Conservation (phyloP, 2,797 vertebrate genomes). For the Ibycter americanus region DNA sequence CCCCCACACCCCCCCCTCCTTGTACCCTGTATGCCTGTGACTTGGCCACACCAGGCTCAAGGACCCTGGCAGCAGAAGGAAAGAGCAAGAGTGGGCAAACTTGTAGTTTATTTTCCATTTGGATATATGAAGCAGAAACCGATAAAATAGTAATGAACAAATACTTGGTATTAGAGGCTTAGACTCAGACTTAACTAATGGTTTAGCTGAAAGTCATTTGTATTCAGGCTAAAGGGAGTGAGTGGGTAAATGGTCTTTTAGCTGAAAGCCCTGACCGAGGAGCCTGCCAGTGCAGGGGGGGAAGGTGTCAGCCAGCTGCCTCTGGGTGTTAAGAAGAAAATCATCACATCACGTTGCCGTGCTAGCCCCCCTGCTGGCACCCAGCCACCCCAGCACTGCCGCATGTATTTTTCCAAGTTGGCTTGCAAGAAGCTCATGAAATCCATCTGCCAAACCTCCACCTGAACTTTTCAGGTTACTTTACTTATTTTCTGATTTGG, state of each 20-base stretch:
- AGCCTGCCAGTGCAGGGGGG: not conserved
- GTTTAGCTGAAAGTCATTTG: not conserved
- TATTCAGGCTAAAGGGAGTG: not conserved
- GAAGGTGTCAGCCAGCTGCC: not conserved
- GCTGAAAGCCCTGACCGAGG: not conserved
- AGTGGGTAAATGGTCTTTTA: not conserved
- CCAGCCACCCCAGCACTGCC: fast-evolving
- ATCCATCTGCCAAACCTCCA: not conserved
- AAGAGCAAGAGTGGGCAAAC: not conserved
- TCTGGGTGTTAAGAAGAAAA: not conserved
- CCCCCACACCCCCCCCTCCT: fast-evolving
- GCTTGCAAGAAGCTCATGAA: not conserved
- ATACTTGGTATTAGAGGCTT: not conserved
- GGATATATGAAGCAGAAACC: not conserved
- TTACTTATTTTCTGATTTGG: not conserved
- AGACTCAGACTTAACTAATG: not conserved
- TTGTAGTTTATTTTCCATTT: not conserved
- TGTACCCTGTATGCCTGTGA: not conserved
- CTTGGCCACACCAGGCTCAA: not conserved
- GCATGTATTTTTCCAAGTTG: not conserved
- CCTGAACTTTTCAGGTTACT: not conserved
- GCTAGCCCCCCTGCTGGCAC: not conserved
- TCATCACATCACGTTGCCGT: fast-evolving
- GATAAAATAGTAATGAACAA: not conserved
- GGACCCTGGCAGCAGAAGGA: not conserved